These are phyloP conservation scores for Nasonia oneida DNA, from an alignment of 2,888 invertebrate genomes.

Conservation along the genomic window DNA sequence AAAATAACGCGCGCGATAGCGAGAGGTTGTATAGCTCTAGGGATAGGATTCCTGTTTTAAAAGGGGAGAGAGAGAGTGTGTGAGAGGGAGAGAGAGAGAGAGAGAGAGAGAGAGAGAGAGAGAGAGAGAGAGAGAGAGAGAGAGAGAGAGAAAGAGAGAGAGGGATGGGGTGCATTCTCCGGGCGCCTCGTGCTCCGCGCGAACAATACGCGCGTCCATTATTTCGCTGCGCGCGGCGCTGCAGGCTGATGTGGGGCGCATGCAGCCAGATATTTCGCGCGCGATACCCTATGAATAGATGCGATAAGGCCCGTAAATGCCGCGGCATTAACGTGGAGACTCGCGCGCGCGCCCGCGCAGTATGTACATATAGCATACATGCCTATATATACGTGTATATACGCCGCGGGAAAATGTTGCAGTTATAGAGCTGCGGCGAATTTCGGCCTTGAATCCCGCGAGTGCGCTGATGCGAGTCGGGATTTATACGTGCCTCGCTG, in stretches of 20 bases:
- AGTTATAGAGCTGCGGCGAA: neutral
- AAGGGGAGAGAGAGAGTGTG: neutral
- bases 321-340: constrained; percentile 30
- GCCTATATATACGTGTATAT: neutral
- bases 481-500: constrained; percentile 28
- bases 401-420: no score
- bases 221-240: constrained; percentile 19
- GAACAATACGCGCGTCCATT: constrained; percentile 20
- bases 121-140: no score
- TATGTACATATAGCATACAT: neutral
- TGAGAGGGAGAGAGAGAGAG: neutral
- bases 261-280: constrained; percentile 13
- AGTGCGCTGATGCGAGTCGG: neutral
- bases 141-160: no score
- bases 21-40: neutral
- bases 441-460: constrained; percentile 42
- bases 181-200: no score
- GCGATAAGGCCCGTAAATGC: constrained; percentile 56
- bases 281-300: constrained; percentile 54
- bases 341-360: neutral
- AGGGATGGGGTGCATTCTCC: no score
- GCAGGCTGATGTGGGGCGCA: neutral
- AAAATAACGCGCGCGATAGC: constrained; percentile 33
- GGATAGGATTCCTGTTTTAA: constrained; percentile 47
- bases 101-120: no score